Conservation (phyloP, 2,797 vertebrate genomes). For the Crenichthys baileyi region DNA sequence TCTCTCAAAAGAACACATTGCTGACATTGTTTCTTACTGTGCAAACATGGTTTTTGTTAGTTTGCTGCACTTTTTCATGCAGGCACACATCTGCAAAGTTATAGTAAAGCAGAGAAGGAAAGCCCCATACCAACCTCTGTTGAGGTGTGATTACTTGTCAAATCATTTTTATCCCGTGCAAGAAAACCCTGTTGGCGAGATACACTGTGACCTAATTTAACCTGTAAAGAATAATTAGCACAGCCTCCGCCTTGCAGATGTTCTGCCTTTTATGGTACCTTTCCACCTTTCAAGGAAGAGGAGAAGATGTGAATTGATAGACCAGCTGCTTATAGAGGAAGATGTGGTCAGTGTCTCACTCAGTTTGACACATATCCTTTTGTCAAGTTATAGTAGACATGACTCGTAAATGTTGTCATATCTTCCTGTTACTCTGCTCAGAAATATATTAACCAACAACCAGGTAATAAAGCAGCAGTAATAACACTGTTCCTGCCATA, state of each 20-base stretch:
- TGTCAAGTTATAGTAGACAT: background rate
- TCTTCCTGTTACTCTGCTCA: background rate
- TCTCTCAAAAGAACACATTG: conserved; percentile 37
- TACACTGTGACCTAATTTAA: conserved; percentile 1
- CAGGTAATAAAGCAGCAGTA: background rate
- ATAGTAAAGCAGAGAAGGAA: background rate
- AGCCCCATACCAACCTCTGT: background rate
- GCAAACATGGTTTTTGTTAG: conserved; percentile 36
- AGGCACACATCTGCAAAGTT: conserved; percentile 20
- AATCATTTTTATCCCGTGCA: background rate
- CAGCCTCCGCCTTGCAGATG: background rate
- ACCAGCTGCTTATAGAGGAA: conserved; percentile 13
- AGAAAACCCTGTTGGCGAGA: background rate
- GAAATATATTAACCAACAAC: background rate
- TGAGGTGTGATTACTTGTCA: background rate
- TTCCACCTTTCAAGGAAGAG: background rate
- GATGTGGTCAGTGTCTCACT: conserved; percentile 16
- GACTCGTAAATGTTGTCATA: conserved; percentile 24
- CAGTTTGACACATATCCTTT: conserved; percentile 30
- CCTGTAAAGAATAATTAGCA: background rate
- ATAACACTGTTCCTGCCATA: background rate
- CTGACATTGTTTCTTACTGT: conserved; percentile 31
- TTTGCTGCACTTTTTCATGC: conserved; percentile 13
- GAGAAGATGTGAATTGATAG: background rate
- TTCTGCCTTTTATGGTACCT: conserved; percentile 32